A percentile compares a stretch with the other conserved stretches of the same genome.
Evolutionary conservation across 1,140 invertebrate species (phyloP).

Genomic region (Drosophila cardini): DNA sequence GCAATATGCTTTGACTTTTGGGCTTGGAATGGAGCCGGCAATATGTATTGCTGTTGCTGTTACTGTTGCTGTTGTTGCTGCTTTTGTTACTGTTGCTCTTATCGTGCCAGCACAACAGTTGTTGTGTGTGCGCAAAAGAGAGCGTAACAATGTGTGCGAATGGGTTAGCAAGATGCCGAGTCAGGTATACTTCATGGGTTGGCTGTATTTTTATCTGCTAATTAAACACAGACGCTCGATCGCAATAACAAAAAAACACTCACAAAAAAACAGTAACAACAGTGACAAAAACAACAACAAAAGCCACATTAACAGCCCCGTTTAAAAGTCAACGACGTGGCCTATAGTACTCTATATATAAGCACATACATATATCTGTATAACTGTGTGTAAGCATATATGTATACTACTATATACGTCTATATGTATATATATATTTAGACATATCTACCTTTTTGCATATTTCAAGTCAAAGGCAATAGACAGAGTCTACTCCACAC

Average conservation of each 20-base stretch:
- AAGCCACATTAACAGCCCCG: conserved; percentile 59
- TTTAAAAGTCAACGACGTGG: conserved; percentile 77
- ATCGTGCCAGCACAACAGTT: conserved; percentile 24
- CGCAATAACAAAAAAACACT: conserved; percentile 43
- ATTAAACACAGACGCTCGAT: conserved; percentile 82
- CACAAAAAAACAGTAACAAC: conserved; percentile 17
- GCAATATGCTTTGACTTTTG: conserved; percentile 17
- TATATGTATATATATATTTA: conserved; percentile 30
- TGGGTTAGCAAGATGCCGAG: conserved; percentile 9
- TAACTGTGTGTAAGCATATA: too few relatives aligned
- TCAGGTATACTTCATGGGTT: conserved; percentile 63
- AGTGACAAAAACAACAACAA: conserved; percentile 24
- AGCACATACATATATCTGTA: conserved; percentile 8
- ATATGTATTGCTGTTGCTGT: conserved; percentile 3
- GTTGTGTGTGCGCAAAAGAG: conserved; percentile 16
- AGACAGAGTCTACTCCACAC: neutral
- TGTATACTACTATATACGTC: too few relatives aligned
- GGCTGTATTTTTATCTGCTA: conserved; percentile 81
- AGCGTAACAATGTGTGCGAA: conserved; percentile 14
- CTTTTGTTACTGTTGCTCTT: conserved; percentile 29
- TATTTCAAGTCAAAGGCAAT: conserved; percentile 33
- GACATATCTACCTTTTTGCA: conserved; percentile 23
- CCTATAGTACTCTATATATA: conserved; percentile 49
- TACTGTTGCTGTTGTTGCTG: conserved; percentile 20
- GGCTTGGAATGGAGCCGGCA: conserved; percentile 27